Evolutionary conservation across 2,888 invertebrate species (phyloP), one percentile per base, ranked within the genome.

Genomic region (Helleia helle): DNA sequence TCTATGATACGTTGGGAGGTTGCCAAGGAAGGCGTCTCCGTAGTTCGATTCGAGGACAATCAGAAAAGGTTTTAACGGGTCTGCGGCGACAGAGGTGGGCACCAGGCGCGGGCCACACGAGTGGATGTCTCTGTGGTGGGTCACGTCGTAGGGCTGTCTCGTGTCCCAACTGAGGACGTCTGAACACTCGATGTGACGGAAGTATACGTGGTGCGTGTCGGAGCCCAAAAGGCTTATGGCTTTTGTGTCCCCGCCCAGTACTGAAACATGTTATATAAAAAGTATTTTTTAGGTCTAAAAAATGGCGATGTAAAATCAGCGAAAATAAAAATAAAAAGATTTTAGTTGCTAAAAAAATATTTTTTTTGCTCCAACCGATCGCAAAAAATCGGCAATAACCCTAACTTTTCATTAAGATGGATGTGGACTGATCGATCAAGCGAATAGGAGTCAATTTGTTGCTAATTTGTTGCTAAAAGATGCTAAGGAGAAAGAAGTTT

Each of bases 131-230:
- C 71, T 53, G 44, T 88, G 76, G 43, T 71, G 74, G 1, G 74
- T 67, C 0, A 60, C 49, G 48, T 74, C 72, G 65, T 86, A 87
- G 1, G 64, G 48, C 0, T 66, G 64, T 12, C 69, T 69, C 1
- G 83, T 64, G 55, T 89, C 87, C 90, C 90, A 90, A 15, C 85
- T 66, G 48, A 87, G 85, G 1, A 90, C 73, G 37, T 88, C 87
- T 0, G 86, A 60, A 54, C 87, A 74, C 4, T 87, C 87, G 24
- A 86, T 75, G 59, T 85, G 87, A 2, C 90, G 77, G 58, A 89
- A 83, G 48, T 68, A 81, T 2, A 74, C 54, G 49, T 69, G 63
- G 41, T 62, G 65, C 1, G 54, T 44, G 44, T 66, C 62, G 2
- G 64, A 59, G 4, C 76, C 76, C 7, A 75, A 55, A 3, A 76